Conservation (phyloP, 2,888 invertebrate genomes). For the Dastarcus helophoroides region DNA sequence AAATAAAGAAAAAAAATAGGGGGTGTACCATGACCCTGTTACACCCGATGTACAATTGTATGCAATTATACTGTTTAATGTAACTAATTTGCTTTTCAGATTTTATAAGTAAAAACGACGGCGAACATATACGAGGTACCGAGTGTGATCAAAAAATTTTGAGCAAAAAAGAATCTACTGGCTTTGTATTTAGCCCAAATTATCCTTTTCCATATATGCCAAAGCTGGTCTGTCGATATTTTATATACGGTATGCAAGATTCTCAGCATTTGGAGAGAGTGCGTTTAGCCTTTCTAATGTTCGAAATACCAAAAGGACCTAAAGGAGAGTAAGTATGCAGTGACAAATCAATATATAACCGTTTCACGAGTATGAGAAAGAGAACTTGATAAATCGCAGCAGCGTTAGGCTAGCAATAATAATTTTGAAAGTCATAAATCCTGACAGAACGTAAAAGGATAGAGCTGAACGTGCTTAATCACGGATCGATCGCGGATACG, state of each 20-base stretch:
- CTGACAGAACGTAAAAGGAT: too few relatives aligned
- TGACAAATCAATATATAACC: too few relatives aligned
- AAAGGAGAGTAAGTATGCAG: constrained; percentile 71
- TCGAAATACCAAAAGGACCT: constrained; percentile 80
- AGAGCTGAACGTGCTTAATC: too few relatives aligned
- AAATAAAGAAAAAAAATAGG: too few relatives aligned
- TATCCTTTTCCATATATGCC: constrained; percentile 92
- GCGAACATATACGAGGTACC: constrained; percentile 90
- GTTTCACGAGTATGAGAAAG: too few relatives aligned
- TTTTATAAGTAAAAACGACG: constrained; percentile 86
- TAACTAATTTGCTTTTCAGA: constrained; percentile 44
- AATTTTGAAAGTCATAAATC: too few relatives aligned
- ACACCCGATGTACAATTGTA: too few relatives aligned
- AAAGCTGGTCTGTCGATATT: constrained; percentile 94
- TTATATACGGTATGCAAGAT: constrained; percentile 97
- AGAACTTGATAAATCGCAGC: too few relatives aligned
- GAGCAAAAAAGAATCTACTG: constrained; percentile 85
- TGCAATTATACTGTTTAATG: too few relatives aligned
- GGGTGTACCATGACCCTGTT: too few relatives aligned
- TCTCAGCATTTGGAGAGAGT: constrained; percentile 92
- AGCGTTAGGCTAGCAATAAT: too few relatives aligned
- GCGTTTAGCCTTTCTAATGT: constrained; percentile 74
- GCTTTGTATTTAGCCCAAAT: constrained; percentile 90
- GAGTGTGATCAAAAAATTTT: constrained; percentile 98
- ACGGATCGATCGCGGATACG: too few relatives aligned